phyloP scores from a whole-genome alignment of 2,797 vertebrate genomes.

The Setipinna tenuifilis region DNA sequence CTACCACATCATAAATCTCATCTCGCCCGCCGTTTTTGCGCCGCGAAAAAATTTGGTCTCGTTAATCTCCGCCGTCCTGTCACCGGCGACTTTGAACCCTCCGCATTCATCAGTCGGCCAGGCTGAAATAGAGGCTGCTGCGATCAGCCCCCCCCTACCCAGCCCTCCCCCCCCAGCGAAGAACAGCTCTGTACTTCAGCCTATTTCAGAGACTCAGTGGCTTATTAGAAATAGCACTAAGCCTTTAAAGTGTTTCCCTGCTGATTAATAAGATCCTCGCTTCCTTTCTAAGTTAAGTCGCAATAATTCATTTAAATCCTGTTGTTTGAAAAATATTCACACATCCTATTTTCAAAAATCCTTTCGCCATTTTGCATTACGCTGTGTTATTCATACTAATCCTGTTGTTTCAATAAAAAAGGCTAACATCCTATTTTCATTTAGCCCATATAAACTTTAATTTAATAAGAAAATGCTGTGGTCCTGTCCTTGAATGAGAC shows the following conservation, averaged over 20 bases:
- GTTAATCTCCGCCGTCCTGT: constrained; percentile 78
- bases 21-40: constrained; percentile 69
- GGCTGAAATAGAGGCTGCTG: constrained; percentile 64
- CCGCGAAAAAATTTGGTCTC: constrained; percentile 75
- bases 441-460: neutral
- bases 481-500: neutral
- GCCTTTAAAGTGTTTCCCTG: constrained; percentile 28
- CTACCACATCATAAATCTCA: constrained; percentile 79
- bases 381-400: neutral
- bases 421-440: neutral
- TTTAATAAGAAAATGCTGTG: neutral
- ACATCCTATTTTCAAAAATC: neutral
- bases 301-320: constrained; percentile 4
- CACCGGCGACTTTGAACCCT: constrained; percentile 75
- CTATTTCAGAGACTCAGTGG: neutral
- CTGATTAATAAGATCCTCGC: neutral
- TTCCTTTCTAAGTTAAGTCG: neutral
- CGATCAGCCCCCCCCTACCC: neutral
- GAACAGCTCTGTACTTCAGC: neutral
- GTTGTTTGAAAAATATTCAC: neutral
- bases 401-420: neutral
- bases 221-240: neutral
- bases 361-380: neutral
- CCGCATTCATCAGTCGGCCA: constrained; percentile 75
- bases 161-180: too few species aligned